Conservation (phyloP, 2,797 vertebrate species). For the Cryptoprocta ferox region DNA sequence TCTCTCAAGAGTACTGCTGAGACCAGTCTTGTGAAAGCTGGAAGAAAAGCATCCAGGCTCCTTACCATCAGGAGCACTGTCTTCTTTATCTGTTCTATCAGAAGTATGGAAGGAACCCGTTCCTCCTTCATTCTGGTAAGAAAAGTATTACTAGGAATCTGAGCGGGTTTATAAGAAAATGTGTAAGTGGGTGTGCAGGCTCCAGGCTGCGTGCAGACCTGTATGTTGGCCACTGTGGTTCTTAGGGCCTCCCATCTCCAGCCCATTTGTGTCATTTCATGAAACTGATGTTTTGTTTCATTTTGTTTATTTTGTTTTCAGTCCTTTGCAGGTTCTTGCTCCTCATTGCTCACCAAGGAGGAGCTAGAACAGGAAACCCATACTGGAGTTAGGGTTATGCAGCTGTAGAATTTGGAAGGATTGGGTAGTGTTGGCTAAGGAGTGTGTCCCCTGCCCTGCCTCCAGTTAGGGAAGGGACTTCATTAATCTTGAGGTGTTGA, state of each 20-base stretch:
- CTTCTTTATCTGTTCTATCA: not conserved
- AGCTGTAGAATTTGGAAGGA: not conserved
- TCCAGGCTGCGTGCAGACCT: not conserved
- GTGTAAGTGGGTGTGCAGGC: accelerated
- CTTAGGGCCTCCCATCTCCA: not conserved
- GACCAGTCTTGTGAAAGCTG: not conserved
- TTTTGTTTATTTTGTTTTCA: not conserved
- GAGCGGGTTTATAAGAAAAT: not conserved
- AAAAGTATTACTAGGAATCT: not conserved
- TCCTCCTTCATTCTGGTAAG: not conserved
- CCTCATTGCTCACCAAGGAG: not conserved
- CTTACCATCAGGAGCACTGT: accelerated
- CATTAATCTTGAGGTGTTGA: not conserved
- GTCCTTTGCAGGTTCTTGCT: not conserved
- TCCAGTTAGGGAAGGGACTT: not conserved
- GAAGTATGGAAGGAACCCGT: not conserved
- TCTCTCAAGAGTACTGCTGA: not conserved
- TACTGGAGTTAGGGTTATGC: too few relatives aligned
- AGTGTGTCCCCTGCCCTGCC: not conserved
- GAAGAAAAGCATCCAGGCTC: not conserved
- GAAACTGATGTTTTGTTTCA: not conserved
- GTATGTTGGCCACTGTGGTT: not conserved
- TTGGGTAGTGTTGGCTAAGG: not conserved
- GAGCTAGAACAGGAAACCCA: not conserved
- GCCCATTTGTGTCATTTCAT: not conserved